Percentiles rank a stretch among this genome's conserved stretches.
These are phyloP conservation scores for Altica lythri DNA, from an alignment of 2,888 invertebrate genomes.

Conservation along the genomic window DNA sequence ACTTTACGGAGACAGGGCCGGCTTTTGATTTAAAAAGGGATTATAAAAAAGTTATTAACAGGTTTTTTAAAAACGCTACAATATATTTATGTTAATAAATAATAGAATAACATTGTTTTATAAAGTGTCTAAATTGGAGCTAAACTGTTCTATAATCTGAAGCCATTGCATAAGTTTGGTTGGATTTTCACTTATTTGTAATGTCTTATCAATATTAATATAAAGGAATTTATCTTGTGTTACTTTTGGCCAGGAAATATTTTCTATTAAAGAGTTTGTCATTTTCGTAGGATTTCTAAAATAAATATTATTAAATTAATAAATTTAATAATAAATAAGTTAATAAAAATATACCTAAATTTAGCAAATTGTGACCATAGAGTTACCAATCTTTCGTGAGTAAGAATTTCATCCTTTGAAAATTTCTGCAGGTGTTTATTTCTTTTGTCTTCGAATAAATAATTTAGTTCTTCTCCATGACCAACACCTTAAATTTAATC, in stretches of 20 bases:
- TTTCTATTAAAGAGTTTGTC: neutral
- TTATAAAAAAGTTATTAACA: too few relatives aligned
- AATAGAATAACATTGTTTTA: too few relatives aligned
- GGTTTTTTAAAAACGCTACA: too few relatives aligned
- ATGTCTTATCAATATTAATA: conserved; percentile 14
- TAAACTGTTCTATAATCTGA: conserved; percentile 3
- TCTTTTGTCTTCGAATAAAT: conserved; percentile 11
- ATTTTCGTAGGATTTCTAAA: conserved; percentile 17
- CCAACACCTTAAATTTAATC: conserved; percentile 21
- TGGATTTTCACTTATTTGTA: neutral
- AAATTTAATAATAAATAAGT: neutral
- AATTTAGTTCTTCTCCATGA: conserved; percentile 19
- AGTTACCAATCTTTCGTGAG: conserved; percentile 14
- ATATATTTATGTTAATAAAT: too few relatives aligned
- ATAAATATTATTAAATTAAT: neutral
- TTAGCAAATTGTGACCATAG: conserved; percentile 22
- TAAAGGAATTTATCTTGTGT: conserved; percentile 1
- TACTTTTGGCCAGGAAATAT: conserved; percentile 14
- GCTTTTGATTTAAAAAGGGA: too few relatives aligned
- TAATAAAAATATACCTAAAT: conserved; percentile 9
- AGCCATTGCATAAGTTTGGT: conserved; percentile 9
- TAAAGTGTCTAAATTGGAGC: too few relatives aligned
- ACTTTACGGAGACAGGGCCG: too few relatives aligned
- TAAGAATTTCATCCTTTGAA: conserved; percentile 10
- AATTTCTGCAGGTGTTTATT: conserved; percentile 12